These are phyloP conservation scores for Xiphophorus maculatus DNA, from an alignment of 2,113 vertebrate species.

Conservation along the genomic window DNA sequence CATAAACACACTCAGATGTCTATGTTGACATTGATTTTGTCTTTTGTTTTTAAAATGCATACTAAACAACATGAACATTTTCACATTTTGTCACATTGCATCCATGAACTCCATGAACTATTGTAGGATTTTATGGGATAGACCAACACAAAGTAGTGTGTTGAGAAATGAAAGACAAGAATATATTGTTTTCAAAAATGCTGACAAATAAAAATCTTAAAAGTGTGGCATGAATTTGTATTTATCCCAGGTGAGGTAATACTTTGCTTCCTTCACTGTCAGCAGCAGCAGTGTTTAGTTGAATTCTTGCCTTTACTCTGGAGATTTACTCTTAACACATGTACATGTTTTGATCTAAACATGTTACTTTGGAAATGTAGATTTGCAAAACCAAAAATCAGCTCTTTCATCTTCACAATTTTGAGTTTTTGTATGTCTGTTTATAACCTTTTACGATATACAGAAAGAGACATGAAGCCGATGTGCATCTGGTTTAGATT, in stretches of 20 bases:
- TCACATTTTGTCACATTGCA: neutral
- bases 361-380: neutral
- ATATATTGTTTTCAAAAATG: neutral
- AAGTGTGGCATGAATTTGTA: neutral
- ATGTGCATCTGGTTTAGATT: conserved; percentile 62
- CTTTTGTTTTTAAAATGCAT: conserved; percentile 10
- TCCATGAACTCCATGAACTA: neutral
- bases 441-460: neutral
- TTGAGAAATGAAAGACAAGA: neutral
- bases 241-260: neutral
- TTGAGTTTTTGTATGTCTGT: conserved; percentile 36
- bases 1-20: conserved; percentile 13
- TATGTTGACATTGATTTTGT: conserved; percentile 1
- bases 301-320: neutral
- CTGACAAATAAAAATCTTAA: neutral
- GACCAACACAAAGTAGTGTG: neutral
- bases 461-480: conserved; percentile 36
- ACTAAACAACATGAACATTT: conserved; percentile 1
- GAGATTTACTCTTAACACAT: neutral
- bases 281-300: neutral
- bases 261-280: too few relatives aligned
- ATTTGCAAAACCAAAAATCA: neutral
- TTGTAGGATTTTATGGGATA: neutral
- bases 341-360: neutral
- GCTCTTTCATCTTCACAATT: neutral